Base-by-base conservation (phyloP, 1,140 invertebrate genomes). In the Leptonema lineaticorne region DNA sequence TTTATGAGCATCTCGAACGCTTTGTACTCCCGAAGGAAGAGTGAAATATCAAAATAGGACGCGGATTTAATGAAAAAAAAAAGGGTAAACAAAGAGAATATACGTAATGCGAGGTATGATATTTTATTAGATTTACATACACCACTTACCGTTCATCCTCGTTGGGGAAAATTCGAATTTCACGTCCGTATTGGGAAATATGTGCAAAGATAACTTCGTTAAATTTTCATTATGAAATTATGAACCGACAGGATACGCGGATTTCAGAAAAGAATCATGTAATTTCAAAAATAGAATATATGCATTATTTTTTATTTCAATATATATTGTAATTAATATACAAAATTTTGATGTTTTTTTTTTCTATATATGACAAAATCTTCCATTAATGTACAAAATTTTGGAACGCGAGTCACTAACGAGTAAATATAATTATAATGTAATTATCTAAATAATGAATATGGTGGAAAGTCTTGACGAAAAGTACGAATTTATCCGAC, bases 121-220 rank as follows among this genome's bases (percentile, higher is more conserved):
- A n/a, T n/a, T n/a, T n/a, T n/a, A n/a, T n/a, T n/a, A n/a, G n/a
- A n/a, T n/a, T n/a, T n/a, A n/a, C n/a, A n/a, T n/a, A n/a, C n/a
- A n/a, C n/a, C n/a, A n/a, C 18, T 53, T 24, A 11, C 18, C 27
- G 20, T 26, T 26, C 50, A 11, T 18, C 20, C 50, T 20, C 16
- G 9, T 2, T n/a, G 50, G 20, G 50, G 50, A 53, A 53, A 53
- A 53, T 53, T 53, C 50, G 50, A 53, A 53, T 53, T 53, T 53
- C 50, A 53, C 50, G 50, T 53, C 27, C 50, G 50, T 53, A 53
- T 53, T 53, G 50, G 50, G 50, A 24, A 53, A 53, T 53, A 20
- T 53, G 22, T 14, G 50, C 22, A 7, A 53, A 53, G 27, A 26
- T 53, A 53, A 26, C 50, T 53, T 53, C 50, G 50, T 53, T 53